phyloP scores from a whole-genome alignment of 2,888 invertebrate genomes.

The Barypeithes pellucidus region DNA sequence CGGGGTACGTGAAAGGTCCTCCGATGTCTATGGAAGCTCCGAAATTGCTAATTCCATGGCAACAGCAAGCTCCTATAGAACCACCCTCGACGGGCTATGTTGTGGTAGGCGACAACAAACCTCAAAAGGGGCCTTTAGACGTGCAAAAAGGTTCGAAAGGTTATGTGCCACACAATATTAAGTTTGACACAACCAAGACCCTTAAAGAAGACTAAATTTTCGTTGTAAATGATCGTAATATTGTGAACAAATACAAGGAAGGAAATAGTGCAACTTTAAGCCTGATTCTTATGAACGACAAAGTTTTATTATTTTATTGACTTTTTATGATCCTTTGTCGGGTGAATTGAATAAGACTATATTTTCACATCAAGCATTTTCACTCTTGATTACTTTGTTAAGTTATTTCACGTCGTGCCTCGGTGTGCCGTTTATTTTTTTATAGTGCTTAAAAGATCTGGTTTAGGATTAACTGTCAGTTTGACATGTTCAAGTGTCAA shows the following conservation, averaged over 20 bases:
- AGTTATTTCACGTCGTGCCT: slow-evolving; percentile 34
- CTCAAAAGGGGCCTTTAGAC: slow-evolving; percentile 49
- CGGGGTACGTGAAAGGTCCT: slow-evolving; percentile 60
- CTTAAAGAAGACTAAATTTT: slow-evolving; percentile 65
- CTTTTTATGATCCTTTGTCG: background rate
- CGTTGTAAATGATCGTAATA: background rate
- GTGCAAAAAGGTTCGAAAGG: slow-evolving; percentile 54
- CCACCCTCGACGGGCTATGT: slow-evolving; percentile 60
- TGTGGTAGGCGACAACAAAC: slow-evolving; percentile 61
- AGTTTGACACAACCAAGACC: slow-evolving; percentile 57
- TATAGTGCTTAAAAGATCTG: slow-evolving; percentile 43
- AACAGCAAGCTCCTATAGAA: slow-evolving; percentile 55
- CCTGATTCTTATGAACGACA: slow-evolving; percentile 17
- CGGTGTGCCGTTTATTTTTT: slow-evolving; percentile 31
- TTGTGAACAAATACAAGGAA: background rate
- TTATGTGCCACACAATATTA: slow-evolving; percentile 64
- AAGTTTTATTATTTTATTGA: slow-evolving; percentile 10
- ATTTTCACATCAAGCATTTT: slow-evolving; percentile 33
- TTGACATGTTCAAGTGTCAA: slow-evolving; percentile 25
- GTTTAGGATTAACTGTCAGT: slow-evolving; percentile 32
- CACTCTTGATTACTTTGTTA: slow-evolving; percentile 17
- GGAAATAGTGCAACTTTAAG: background rate
- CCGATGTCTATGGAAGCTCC: slow-evolving; percentile 52
- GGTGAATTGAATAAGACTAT: slow-evolving; percentile 8
- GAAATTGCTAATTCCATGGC: slow-evolving; percentile 55